These are phyloP conservation scores for Megatriorchis doriae DNA, from an alignment of 2,113 vertebrate species.

Conservation along the genomic window DNA sequence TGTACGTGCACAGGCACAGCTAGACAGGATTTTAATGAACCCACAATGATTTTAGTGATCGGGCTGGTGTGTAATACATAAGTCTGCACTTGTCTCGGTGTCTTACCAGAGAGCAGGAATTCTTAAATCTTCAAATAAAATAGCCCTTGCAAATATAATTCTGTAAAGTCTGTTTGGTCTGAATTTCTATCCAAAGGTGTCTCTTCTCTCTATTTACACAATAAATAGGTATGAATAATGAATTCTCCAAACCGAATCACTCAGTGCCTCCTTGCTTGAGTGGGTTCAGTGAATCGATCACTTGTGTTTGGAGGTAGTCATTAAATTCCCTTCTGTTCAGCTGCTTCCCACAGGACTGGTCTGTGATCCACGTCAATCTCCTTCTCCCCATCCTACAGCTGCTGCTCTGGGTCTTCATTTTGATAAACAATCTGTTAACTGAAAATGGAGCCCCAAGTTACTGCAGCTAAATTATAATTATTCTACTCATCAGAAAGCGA, in stretches of 20 bases:
- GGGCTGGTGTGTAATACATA: too few species aligned
- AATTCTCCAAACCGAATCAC: background rate
- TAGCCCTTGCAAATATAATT: background rate
- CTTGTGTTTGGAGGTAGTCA: constrained; percentile 68
- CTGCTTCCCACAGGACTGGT: constrained; percentile 73
- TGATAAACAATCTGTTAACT: constrained; percentile 49
- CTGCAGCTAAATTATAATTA: background rate
- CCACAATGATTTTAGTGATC: background rate
- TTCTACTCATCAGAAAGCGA: background rate
- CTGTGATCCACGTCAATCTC: constrained; percentile 71
- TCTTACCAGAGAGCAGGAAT: background rate
- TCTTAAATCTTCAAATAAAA: background rate
- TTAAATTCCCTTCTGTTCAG: constrained; percentile 72
- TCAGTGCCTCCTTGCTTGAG: constrained; percentile 54
- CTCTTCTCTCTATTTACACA: background rate
- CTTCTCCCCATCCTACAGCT: constrained; percentile 76
- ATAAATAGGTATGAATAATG: background rate
- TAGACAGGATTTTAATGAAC: background rate
- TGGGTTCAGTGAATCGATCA: constrained; percentile 70
- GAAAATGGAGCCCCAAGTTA: background rate
- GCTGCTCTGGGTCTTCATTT: constrained; percentile 77
- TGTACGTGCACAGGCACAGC: rapidly evolving
- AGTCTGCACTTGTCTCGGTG: background rate
- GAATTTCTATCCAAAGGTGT: background rate
- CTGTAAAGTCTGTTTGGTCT: background rate